Conservation (phyloP, 2,888 invertebrate species). For the Macrosoma leucophasiata region DNA sequence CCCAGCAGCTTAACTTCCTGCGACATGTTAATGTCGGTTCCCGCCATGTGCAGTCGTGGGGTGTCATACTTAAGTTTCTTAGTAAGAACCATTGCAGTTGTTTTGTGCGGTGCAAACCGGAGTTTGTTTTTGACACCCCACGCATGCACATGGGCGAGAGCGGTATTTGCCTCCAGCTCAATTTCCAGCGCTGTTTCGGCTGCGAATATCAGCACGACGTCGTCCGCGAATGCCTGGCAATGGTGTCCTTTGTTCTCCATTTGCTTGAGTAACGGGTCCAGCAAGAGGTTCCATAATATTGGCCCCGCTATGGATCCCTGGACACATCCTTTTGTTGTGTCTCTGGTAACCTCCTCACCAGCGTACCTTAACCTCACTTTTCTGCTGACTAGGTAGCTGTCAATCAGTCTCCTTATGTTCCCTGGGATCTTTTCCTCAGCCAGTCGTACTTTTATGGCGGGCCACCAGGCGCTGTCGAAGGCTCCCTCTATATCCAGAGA, state of each 20-base stretch:
- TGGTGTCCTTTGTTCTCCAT: too few species aligned
- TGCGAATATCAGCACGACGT: too few species aligned
- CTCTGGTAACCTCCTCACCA: conserved; percentile 1
- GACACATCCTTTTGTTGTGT: conserved; percentile 16
- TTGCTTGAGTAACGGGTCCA: too few species aligned
- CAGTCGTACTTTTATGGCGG: conserved; percentile 5
- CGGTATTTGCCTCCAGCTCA: conserved; percentile 13
- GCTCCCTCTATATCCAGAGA: conserved; percentile 9
- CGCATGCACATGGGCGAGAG: conserved; percentile 13
- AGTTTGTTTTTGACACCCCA: conserved; percentile 13
- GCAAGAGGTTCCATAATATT: conserved; percentile 11
- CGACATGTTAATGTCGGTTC: background rate
- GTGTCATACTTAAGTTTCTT: conserved; percentile 4
- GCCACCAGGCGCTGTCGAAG: conserved; percentile 13
- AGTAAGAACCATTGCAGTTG: conserved; percentile 5
- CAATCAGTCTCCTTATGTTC: conserved; percentile 4
- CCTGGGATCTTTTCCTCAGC: conserved; percentile 11
- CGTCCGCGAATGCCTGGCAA: too few species aligned
- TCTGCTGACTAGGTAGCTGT: conserved; percentile 11
- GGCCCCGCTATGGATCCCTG: conserved; percentile 20
- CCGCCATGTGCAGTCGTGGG: conserved; percentile 9
- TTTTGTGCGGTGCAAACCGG: too few species aligned
- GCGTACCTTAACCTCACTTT: conserved; percentile 7
- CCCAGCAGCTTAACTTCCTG: conserved; percentile 15
- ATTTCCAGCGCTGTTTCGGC: too few species aligned